A percentile compares a stretch with the other conserved stretches of the same genome.
Evolutionary conservation across 1,140 invertebrate genomes (phyloP).

Genomic region (Ostrea denselamellosa): DNA sequence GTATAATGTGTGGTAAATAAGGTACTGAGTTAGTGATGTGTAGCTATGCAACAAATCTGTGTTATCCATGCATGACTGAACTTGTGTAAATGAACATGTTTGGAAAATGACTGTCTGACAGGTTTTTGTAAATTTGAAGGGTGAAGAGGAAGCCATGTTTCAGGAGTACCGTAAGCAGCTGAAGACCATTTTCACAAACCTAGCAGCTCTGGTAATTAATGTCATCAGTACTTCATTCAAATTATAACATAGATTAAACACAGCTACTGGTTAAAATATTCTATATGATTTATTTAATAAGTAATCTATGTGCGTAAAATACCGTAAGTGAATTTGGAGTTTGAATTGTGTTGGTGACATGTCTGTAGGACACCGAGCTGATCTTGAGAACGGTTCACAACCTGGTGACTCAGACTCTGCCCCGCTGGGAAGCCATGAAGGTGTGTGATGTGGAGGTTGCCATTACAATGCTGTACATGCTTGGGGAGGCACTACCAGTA

Average conservation of each 20-base stretch:
- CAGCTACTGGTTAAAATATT: too few relatives aligned
- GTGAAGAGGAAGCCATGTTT: conserved; percentile 83
- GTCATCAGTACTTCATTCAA: background rate
- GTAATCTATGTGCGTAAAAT: too few relatives aligned
- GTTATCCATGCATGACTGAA: too few relatives aligned
- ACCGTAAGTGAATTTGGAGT: too few relatives aligned
- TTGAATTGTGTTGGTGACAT: background rate
- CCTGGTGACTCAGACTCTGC: conserved; percentile 78
- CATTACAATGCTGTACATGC: conserved; percentile 80
- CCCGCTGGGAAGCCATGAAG: conserved; percentile 79
- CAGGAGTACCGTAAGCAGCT: conserved; percentile 82
- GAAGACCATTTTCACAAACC: conserved; percentile 82
- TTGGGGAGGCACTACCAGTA: conserved; percentile 81
- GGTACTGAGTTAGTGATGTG: too few relatives aligned
- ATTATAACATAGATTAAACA: too few relatives aligned
- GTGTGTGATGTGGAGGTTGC: conserved; percentile 82
- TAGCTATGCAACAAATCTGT: too few relatives aligned
- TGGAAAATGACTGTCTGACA: background rate
- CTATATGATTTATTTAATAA: too few relatives aligned
- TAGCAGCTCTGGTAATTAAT: conserved; percentile 77
- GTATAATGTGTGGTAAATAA: too few relatives aligned
- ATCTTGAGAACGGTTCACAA: conserved; percentile 79
- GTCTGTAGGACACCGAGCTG: conserved; percentile 79
- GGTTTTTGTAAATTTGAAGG: conserved; percentile 66
- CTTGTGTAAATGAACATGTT: too few relatives aligned